Evolutionary conservation across 2,797 vertebrate genomes (phyloP).

Genomic region (Sphaeramia orbicularis): DNA sequence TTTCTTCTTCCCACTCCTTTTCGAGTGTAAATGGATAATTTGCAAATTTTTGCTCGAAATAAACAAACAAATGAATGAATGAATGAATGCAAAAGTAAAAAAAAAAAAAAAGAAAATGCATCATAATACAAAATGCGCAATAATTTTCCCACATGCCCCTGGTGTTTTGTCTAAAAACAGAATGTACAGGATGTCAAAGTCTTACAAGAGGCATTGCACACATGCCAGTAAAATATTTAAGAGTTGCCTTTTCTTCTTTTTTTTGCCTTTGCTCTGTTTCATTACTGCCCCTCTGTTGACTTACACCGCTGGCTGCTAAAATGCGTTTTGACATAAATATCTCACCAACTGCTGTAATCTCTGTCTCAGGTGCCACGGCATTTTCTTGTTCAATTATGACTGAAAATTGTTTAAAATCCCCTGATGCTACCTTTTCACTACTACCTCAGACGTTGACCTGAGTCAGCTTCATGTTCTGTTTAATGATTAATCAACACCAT

Average conservation of each 20-base stretch:
- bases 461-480: constrained; percentile 30
- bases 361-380: constrained; percentile 16
- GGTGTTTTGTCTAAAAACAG: background rate
- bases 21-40: too few relatives aligned
- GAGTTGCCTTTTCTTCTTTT: background rate
- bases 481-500: constrained; percentile 48
- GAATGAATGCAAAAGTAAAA: too few relatives aligned
- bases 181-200: too few relatives aligned
- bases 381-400: constrained; percentile 41
- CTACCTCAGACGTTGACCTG: constrained; percentile 33
- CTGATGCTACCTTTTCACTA: constrained; percentile 7
- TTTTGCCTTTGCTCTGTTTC: constrained; percentile 3
- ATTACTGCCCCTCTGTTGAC: constrained; percentile 6
- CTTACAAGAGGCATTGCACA: too few relatives aligned
- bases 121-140: too few relatives aligned
- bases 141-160: background rate
- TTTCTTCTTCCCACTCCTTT: too few relatives aligned
- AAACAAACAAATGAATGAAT: too few relatives aligned
- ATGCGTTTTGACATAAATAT: constrained; percentile 29
- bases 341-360: constrained; percentile 2
- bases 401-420: constrained; percentile 41
- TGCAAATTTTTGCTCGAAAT: too few relatives aligned
- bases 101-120: too few relatives aligned
- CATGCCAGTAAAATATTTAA: too few relatives aligned
- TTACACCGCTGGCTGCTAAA: constrained; percentile 6